Conservation (phyloP, 2,888 invertebrate genomes). For the Halictus quadricinctus region DNA sequence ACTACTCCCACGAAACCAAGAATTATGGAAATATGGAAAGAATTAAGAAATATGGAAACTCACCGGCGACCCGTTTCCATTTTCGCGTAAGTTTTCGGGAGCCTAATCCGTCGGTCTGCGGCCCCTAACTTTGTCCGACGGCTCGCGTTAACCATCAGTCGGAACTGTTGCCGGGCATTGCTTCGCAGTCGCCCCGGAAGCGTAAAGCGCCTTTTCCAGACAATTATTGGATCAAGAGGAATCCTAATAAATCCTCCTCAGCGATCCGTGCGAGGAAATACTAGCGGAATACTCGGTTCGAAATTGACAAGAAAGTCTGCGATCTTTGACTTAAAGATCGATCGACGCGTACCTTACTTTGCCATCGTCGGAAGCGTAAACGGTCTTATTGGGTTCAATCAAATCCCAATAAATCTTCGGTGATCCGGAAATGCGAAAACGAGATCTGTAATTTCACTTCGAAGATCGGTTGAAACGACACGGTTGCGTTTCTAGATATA, state of each 20-base stretch:
- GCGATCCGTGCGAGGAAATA: background rate
- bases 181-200: background rate
- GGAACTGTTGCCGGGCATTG: background rate
- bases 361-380: background rate
- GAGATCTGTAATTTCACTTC: background rate
- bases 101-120: background rate
- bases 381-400: background rate
- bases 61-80: background rate
- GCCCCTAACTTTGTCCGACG: background rate
- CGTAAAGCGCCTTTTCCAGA: background rate
- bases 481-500: too few relatives aligned
- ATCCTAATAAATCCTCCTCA: background rate
- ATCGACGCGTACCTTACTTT: background rate
- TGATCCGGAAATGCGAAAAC: background rate
- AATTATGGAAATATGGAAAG: too few relatives aligned
- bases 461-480: background rate
- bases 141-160: background rate
- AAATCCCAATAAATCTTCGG: background rate
- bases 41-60: background rate
- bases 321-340: background rate
- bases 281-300: background rate
- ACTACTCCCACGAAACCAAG: background rate
- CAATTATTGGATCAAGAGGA: background rate
- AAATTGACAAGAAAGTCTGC: background rate
- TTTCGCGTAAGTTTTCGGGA: background rate